Conservation (phyloP, 92 coral and sea anemone genomes). For the Zoanthus sansibaricus region DNA sequence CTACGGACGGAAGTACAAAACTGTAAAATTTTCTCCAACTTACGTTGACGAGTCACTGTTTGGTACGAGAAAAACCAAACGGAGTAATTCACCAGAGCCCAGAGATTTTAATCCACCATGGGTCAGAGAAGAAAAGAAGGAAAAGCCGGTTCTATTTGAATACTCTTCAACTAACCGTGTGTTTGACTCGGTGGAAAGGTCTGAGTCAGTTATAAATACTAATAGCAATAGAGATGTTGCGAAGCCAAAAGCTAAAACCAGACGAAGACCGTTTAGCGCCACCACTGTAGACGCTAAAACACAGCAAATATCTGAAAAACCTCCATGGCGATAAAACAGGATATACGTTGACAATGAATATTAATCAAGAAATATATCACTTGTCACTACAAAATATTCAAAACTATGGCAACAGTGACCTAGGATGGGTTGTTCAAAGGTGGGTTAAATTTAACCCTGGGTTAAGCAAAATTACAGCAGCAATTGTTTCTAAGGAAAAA, state of each 20-base stretch:
- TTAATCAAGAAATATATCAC: not conserved
- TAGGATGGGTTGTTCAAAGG: no score
- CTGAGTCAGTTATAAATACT: not conserved
- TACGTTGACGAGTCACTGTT: constrained; percentile 83
- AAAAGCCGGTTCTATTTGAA: constrained; percentile 73
- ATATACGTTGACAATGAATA: not conserved
- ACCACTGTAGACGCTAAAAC: not conserved
- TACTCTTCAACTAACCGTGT: constrained; percentile 45
- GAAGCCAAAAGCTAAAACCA: not conserved
- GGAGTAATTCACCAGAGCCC: constrained; percentile 64
- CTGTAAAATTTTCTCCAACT: constrained; percentile 79
- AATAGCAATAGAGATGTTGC: not conserved
- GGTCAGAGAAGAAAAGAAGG: constrained; percentile 64
- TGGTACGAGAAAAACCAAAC: constrained; percentile 70
- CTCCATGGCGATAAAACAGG: constrained; percentile 29
- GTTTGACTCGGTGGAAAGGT: constrained; percentile 49
- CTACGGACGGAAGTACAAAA: constrained; percentile 57
- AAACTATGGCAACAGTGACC: no score
- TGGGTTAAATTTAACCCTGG: no score
- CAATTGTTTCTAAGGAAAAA: no score
- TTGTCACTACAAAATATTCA: no score
- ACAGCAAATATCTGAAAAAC: not conserved
- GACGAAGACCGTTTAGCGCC: not conserved
- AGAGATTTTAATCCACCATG: constrained; percentile 80
- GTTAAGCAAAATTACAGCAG: no score